Conservation (phyloP, 1,140 invertebrate species). For the Nixonia krombeini region DNA sequence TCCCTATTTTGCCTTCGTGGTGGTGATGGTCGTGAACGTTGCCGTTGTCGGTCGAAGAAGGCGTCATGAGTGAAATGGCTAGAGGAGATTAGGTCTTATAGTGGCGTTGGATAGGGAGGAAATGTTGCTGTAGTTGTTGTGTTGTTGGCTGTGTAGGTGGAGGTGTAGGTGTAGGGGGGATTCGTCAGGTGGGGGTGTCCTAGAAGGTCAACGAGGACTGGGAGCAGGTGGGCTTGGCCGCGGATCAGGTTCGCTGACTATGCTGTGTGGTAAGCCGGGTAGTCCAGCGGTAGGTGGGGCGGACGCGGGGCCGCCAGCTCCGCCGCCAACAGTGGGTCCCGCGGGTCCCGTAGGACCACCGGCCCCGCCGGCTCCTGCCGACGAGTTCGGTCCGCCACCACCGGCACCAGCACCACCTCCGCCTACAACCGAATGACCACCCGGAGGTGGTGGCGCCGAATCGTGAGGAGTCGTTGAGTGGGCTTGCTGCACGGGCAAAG, state of each 20-base stretch:
- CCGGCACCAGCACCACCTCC: conserved; percentile 57
- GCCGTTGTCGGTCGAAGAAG: conserved; percentile 6
- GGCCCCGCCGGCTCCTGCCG: conserved; percentile 51
- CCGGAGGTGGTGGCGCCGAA: conserved; percentile 75
- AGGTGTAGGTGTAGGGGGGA: conserved; percentile 7
- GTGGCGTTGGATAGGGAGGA: conserved; percentile 46
- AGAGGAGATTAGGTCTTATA: conserved; percentile 53
- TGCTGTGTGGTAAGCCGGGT: conserved; percentile 69
- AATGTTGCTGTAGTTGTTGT: too few relatives aligned
- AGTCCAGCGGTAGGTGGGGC: conserved; percentile 60
- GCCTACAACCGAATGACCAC: conserved; percentile 69
- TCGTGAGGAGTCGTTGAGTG: conserved; percentile 84
- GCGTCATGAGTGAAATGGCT: conserved; percentile 53
- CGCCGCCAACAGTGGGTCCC: conserved; percentile 59
- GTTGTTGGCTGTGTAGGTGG: neutral
- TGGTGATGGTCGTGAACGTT: conserved; percentile 46
- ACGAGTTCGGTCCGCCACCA: conserved; percentile 58
- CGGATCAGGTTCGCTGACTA: conserved; percentile 70
- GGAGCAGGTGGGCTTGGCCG: conserved; percentile 69
- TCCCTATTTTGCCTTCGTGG: too few relatives aligned
- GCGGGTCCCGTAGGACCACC: conserved; percentile 55
- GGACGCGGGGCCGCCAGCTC: conserved; percentile 54
- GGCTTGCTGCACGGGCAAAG: conserved; percentile 80
- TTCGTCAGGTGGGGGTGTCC: conserved; percentile 11
- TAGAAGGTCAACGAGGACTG: conserved; percentile 70